These are phyloP conservation scores for Philaenus spumarius DNA, from an alignment of 1,140 invertebrate species.

Conservation along the genomic window DNA sequence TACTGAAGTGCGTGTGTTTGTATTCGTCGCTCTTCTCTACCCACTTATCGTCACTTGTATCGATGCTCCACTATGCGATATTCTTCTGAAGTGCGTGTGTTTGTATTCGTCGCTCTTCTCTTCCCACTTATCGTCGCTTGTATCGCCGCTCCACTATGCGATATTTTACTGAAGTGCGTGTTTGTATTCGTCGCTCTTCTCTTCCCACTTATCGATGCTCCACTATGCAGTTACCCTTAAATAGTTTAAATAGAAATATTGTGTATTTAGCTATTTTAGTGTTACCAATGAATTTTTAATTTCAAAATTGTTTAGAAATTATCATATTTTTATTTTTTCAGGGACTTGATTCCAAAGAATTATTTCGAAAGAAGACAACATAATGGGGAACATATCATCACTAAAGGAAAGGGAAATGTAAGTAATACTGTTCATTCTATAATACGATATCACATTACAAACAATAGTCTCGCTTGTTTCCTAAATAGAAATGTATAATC, in stretches of 20 bases:
- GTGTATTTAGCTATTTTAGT: background rate
- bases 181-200: too few relatives aligned
- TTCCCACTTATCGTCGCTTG: too few relatives aligned
- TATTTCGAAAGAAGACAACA: slow-evolving; percentile 69
- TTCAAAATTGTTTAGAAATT: background rate
- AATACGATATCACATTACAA: background rate
- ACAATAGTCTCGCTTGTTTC: background rate
- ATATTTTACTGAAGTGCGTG: too few relatives aligned
- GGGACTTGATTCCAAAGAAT: slow-evolving; percentile 61
- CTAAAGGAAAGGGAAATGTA: slow-evolving; percentile 55
- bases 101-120: too few relatives aligned
- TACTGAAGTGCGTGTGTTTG: too few relatives aligned
- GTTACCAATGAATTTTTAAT: background rate
- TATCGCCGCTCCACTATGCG: too few relatives aligned
- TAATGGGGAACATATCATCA: slow-evolving; percentile 52
- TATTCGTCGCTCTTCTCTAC: too few relatives aligned
- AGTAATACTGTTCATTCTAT: slow-evolving; percentile 29
- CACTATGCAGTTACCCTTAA: too few relatives aligned
- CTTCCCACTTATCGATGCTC: too few relatives aligned
- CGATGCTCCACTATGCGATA: too few relatives aligned
- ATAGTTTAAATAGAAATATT: background rate
- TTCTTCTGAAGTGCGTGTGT: too few relatives aligned
- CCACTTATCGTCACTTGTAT: too few relatives aligned
- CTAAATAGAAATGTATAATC: background rate
- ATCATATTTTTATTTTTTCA: slow-evolving; percentile 32